These are phyloP conservation scores for Phataginus tetradactyla DNA, from an alignment of 2,797 vertebrate genomes.

Conservation along the genomic window DNA sequence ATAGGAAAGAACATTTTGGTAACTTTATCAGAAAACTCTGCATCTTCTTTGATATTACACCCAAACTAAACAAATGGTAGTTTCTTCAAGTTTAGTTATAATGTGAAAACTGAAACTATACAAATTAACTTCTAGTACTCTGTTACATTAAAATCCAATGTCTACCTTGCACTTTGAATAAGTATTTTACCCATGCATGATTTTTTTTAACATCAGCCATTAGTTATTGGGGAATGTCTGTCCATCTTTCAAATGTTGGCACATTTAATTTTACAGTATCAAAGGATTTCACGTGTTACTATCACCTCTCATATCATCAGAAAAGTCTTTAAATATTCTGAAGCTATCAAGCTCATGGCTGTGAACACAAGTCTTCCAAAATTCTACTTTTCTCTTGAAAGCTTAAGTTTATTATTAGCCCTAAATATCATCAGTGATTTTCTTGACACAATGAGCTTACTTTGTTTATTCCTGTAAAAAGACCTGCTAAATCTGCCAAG, in stretches of 20 bases:
- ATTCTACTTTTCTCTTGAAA: constrained; percentile 51
- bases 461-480: constrained; percentile 15
- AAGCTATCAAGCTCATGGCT: not conserved
- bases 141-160: not conserved
- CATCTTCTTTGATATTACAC: not conserved
- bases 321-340: not conserved
- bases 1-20: not conserved
- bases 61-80: not conserved
- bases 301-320: not conserved
- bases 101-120: not conserved
- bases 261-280: not conserved
- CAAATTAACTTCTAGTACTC: not conserved
- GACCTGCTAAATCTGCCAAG: not conserved
- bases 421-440: not conserved
- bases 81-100: constrained; percentile 25
- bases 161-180: not conserved
- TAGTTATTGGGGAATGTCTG: not conserved
- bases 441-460: not conserved
- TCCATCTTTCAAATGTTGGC: not conserved
- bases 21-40: not conserved
- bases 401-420: not conserved
- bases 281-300: not conserved
- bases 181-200: not conserved
- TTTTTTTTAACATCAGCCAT: not conserved
- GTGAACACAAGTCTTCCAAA: not conserved